These are phyloP conservation scores for Parnassius mnemosyne DNA, from an alignment of 2,888 invertebrate genomes.

Conservation along the genomic window DNA sequence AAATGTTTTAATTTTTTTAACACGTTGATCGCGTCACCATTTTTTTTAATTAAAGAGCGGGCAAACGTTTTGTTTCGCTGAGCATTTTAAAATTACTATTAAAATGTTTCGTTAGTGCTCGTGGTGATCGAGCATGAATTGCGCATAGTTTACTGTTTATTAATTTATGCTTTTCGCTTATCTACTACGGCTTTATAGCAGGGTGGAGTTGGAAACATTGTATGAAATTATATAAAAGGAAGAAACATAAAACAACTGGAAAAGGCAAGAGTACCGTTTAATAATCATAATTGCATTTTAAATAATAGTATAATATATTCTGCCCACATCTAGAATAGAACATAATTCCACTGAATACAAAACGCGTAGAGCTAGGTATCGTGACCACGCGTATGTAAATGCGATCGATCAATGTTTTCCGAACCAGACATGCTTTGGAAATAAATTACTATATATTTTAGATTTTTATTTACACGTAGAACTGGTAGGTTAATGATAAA, in stretches of 20 bases:
- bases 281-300: constrained; percentile 11
- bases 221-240: not conserved
- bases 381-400: constrained; percentile 32
- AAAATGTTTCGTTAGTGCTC: too few relatives aligned
- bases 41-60: too few relatives aligned
- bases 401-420: constrained; percentile 16
- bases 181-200: too few relatives aligned
- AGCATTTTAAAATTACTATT: too few relatives aligned
- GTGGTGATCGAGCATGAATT: too few relatives aligned
- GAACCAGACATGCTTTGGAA: constrained; percentile 14
- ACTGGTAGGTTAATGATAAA: too few relatives aligned
- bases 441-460: constrained; percentile 7
- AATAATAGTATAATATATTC: constrained; percentile 21
- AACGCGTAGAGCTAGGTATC: constrained; percentile 17
- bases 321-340: constrained; percentile 8
- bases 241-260: constrained; percentile 1
- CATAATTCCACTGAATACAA: constrained; percentile 20
- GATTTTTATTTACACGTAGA: not conserved
- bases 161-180: too few relatives aligned
- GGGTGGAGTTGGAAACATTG: too few relatives aligned
- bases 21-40: too few relatives aligned
- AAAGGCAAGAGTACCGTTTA: constrained; percentile 6
- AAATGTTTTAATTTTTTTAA: too few relatives aligned
- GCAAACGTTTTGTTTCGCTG: too few relatives aligned
- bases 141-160: too few relatives aligned